Evolutionary conservation across 1,140 invertebrate species (phyloP), one percentile per base, ranked within the genome.

Genomic region (Heliothis subflexa): DNA sequence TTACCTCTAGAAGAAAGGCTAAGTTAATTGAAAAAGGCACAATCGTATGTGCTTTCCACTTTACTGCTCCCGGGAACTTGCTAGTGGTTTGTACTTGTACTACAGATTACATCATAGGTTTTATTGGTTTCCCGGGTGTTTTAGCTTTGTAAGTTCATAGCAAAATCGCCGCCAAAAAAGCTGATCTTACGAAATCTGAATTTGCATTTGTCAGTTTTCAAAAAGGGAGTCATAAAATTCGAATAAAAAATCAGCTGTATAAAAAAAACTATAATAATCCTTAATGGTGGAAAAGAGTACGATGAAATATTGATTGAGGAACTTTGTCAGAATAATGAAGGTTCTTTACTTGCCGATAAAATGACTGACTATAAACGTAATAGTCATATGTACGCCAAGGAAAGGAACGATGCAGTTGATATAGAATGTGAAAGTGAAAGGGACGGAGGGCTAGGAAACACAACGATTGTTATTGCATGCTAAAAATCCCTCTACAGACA

Each of bases 21-120:
- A 54, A 75, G 45, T 75, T 64, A 75, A 75, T 75, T 75, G 59
- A 75, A 62, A 75, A 75, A 62, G 66, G 55, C 72, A 62, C 73
- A 75, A 75, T 75, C 59, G 73, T 62, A 59, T 75, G 59, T 75
- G 59, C 45, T 70, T 70, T 70, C 73, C 57, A 61, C 13, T 75
- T 59, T 21, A 59, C 16, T 73, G 47, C 47, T 62, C n/a, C 33
- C 21, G 11, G 13, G 47, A 52, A 70, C 47, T 50, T 50, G 18
- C 18, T 21, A 21, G 21, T 70, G 61, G 33, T 40, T 45, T 11
- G 16, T 66, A 47, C 40, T 45, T 11, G 16, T 66, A 47, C 40
- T 47, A 47, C 40, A 66, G 40, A 66, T 66, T 66, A 47, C 40
- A 16, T 47, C 18, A 47, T 66, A 21, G 61, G 5, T 47, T 47